Conservation (phyloP, 2,113 vertebrate genomes). For the Colossoma macropomum region DNA sequence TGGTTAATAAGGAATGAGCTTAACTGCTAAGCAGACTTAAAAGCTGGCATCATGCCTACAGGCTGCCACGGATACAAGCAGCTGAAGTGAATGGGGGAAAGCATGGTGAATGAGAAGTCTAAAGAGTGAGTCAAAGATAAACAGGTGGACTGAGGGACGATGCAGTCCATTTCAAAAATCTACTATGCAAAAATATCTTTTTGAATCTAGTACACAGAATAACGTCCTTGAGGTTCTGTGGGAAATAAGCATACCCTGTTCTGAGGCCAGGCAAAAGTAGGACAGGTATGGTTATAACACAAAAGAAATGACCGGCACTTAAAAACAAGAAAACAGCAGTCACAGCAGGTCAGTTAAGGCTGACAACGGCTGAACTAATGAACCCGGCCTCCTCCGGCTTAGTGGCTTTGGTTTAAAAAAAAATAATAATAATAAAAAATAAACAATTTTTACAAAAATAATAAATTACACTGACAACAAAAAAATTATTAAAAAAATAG, state of each 20-base stretch:
- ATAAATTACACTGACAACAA: conserved; percentile 25
- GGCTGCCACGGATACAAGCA: background rate
- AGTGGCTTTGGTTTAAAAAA: background rate
- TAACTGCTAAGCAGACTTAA: background rate
- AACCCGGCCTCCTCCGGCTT: conserved; percentile 26
- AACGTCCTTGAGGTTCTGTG: background rate
- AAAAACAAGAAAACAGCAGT: conserved; percentile 10
- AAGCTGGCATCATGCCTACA: background rate
- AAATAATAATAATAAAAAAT: no score
- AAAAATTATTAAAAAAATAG: background rate
- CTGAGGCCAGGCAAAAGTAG: background rate
- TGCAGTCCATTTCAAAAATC: background rate
- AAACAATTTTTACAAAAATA: background rate
- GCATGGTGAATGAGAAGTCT: background rate
- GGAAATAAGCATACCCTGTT: background rate
- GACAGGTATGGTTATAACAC: background rate
- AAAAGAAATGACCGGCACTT: background rate
- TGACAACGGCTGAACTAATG: conserved; percentile 17
- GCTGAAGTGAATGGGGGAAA: background rate
- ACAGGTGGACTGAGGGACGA: background rate
- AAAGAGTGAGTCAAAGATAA: background rate
- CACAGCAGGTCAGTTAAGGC: conserved; percentile 24
- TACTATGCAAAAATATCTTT: background rate
- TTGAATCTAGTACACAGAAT: background rate
- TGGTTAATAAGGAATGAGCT: background rate